Evolutionary conservation across 1,140 invertebrate genomes (phyloP).

Genomic region (Octopus bimaculoides): DNA sequence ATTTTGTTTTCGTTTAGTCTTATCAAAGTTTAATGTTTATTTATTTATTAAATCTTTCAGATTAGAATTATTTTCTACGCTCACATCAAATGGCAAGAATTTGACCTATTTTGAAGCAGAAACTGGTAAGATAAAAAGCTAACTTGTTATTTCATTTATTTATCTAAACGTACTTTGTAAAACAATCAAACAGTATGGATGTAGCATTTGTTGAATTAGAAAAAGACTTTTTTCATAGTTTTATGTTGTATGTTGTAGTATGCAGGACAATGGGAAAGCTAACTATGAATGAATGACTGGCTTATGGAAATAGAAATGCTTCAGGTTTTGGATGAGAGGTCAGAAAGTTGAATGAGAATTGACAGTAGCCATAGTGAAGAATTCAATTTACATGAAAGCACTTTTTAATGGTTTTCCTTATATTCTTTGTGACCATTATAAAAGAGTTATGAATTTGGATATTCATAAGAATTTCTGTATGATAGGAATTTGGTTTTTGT

Average conservation of each 20-base stretch:
- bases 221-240: neutral
- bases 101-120: slow-evolving; percentile 11
- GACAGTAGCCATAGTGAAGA: too few species aligned
- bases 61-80: neutral
- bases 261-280: neutral
- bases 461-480: too few species aligned
- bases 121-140: slow-evolving; percentile 5
- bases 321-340: too few species aligned
- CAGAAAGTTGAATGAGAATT: too few species aligned
- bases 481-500: too few species aligned
- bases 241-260: neutral
- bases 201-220: neutral
- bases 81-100: slow-evolving; percentile 2
- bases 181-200: neutral
- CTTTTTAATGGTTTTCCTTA: too few species aligned
- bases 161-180: neutral
- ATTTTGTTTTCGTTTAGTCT: neutral
- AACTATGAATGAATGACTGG: too few species aligned
- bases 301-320: too few species aligned
- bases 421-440: too few species aligned
- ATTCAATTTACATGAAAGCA: too few species aligned
- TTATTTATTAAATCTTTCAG: slow-evolving; percentile 2
- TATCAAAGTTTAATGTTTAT: neutral
- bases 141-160: neutral
- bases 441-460: too few species aligned